Conservation (phyloP, 1,140 invertebrate species). For the Drepana arcuata region DNA sequence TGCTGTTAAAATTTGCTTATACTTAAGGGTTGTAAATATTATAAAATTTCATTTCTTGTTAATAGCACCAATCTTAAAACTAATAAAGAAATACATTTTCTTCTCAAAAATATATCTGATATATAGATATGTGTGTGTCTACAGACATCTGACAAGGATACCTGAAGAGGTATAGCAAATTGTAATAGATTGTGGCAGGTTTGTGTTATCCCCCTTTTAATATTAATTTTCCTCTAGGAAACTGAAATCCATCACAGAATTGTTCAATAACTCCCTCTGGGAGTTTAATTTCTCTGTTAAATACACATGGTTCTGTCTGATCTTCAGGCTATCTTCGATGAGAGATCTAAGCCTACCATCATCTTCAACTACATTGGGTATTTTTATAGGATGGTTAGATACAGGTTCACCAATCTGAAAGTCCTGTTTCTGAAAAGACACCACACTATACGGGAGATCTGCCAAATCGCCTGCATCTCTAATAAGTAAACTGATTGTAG, state of each 20-base stretch:
- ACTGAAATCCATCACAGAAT: constrained; percentile 43
- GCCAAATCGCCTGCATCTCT: constrained; percentile 37
- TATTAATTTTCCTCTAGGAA: constrained; percentile 36
- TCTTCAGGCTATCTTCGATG: constrained; percentile 52
- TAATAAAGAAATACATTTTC: too few relatives aligned
- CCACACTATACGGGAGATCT: constrained; percentile 55
- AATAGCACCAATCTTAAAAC: too few relatives aligned
- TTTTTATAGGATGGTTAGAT: constrained; percentile 31
- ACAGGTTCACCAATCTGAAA: constrained; percentile 54
- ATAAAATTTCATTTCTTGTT: too few relatives aligned
- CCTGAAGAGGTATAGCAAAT: too few relatives aligned
- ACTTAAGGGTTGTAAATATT: too few relatives aligned
- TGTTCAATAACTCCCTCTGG: constrained; percentile 37
- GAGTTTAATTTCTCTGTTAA: constrained; percentile 43
- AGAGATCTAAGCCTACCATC: constrained; percentile 41
- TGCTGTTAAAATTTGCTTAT: too few relatives aligned
- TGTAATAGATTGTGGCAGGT: too few relatives aligned
- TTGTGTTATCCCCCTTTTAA: too few relatives aligned
- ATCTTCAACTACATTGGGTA: constrained; percentile 22
- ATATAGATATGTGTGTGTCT: too few relatives aligned
- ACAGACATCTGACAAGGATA: too few relatives aligned
- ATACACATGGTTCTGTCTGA: constrained; percentile 37
- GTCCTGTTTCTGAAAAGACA: constrained; percentile 53
- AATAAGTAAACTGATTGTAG: constrained; percentile 40
- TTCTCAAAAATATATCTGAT: too few relatives aligned